Evolutionary conservation across 2,113 vertebrate genomes (phyloP), one percentile per base, ranked within the genome.

Genomic region (Takifugu bimaculatus): DNA sequence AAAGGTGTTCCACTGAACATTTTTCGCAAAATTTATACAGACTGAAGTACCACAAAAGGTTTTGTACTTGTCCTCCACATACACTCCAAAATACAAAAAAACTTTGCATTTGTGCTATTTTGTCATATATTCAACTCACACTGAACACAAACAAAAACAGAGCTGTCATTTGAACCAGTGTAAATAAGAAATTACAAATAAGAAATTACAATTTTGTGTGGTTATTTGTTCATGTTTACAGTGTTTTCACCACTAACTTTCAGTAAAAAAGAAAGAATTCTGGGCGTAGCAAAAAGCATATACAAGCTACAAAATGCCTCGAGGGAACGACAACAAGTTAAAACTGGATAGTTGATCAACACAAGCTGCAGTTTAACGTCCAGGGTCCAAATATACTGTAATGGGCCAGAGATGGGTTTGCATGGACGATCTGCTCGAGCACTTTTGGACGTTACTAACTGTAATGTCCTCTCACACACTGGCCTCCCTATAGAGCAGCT

Each of bases 321-420:
- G 43, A 49, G 77, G 9, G n/a, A n/a, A 50, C 80, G 69, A 73
- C 78, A 82, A 77, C 54, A 72, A 63, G 68, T 60, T 65, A 50
- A 66, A 51, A 69, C 50, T 52, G 60, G 45, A 63, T 72, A 58
- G 54, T 72, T 68, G 57, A 67, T 75, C 70, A 77, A 70, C 54
- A 70, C 63, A 54, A 65, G 60, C 60, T 59, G 70, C 58, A 59
- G 68, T 76, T 62, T 69, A 72, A 83, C 67, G 57, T 43, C 26
- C 45, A 59, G 60, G 39, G 55, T 80, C 80, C 69, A 74, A 50
- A 80, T 59, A 72, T 57, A 82, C 67, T 68, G 54, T 78, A 78
- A 76, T 78, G 80, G 76, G 78, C 54, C 68, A 20, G 20, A 20
- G 20, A 20, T 20, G 20, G 20, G 20, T 20, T 20, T 20, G 20